These are phyloP conservation scores for Euzophera pinguis DNA, from an alignment of 2,888 invertebrate genomes.

Conservation along the genomic window DNA sequence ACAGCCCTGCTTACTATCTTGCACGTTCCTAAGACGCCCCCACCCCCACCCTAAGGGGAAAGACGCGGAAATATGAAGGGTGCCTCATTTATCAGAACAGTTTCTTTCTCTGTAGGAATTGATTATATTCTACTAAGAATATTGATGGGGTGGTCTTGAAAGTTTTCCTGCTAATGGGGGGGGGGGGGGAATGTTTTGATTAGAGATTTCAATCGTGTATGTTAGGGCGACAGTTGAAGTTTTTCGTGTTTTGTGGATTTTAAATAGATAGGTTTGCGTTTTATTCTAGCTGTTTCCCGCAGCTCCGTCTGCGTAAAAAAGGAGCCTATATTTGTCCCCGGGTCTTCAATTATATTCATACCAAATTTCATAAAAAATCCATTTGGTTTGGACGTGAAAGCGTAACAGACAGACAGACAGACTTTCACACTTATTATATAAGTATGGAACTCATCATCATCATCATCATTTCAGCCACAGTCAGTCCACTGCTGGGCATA, in stretches of 20 bases:
- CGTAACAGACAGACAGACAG: too few relatives aligned
- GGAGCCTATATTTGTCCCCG: too few relatives aligned
- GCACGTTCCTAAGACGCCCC: slow-evolving; percentile 75
- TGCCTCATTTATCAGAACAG: slow-evolving; percentile 79
- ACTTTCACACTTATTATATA: too few relatives aligned
- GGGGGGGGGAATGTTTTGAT: slow-evolving; percentile 55
- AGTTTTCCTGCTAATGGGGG: slow-evolving; percentile 50
- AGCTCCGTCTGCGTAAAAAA: too few relatives aligned
- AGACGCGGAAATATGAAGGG: slow-evolving; percentile 77
- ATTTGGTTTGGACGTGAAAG: too few relatives aligned
- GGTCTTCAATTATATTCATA: too few relatives aligned
- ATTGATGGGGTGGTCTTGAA: slow-evolving; percentile 64
- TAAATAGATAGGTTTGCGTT: background rate
- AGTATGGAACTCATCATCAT: too few relatives aligned
- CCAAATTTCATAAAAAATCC: too few relatives aligned
- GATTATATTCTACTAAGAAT: slow-evolving; percentile 78
- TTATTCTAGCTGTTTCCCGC: too few relatives aligned
- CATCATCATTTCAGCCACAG: too few relatives aligned
- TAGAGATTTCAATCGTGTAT: slow-evolving; percentile 64
- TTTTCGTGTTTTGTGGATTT: slow-evolving; percentile 18
- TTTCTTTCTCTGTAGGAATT: slow-evolving; percentile 78
- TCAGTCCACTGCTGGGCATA: too few relatives aligned
- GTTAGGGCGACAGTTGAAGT: slow-evolving; percentile 24
- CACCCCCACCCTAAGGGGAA: slow-evolving; percentile 38
- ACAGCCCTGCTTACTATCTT: slow-evolving; percentile 76